A percentile compares a stretch with the other conserved stretches of the same genome.
phyloP scores from a whole-genome alignment of 2,888 invertebrate species.

The Craniophora ligustri region DNA sequence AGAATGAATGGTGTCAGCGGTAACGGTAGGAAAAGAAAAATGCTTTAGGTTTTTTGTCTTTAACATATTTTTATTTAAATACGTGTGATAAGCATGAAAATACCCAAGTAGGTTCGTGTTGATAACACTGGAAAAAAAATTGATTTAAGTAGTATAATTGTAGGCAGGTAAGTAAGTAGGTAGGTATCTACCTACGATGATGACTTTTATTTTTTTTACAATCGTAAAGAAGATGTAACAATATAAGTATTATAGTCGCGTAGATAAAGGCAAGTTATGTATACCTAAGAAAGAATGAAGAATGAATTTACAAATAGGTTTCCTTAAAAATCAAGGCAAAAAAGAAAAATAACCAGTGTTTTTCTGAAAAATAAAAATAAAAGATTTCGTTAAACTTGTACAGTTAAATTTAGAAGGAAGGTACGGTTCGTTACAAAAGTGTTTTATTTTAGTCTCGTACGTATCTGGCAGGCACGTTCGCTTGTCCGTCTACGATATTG shows the following conservation, averaged over 20 bases:
- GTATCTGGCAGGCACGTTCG: slow-evolving; percentile 63
- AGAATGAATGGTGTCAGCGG: slow-evolving; percentile 4
- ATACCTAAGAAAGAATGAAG: too few relatives aligned
- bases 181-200: too few relatives aligned
- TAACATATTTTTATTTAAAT: not conserved
- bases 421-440: slow-evolving; percentile 45
- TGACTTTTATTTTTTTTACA: too few relatives aligned
- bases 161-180: too few relatives aligned
- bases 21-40: not conserved
- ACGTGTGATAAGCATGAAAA: too few relatives aligned
- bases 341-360: not conserved
- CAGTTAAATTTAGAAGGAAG: slow-evolving; percentile 33
- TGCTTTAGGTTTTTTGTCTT: not conserved
- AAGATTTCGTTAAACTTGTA: slow-evolving; percentile 28
- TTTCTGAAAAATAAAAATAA: not conserved
- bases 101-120: too few relatives aligned
- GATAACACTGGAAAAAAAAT: too few relatives aligned
- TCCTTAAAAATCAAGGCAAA: not conserved
- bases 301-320: too few relatives aligned
- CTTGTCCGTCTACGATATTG: slow-evolving; percentile 73
- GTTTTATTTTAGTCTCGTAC: slow-evolving; percentile 68
- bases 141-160: too few relatives aligned
- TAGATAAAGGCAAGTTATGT: too few relatives aligned
- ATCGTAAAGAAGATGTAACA: too few relatives aligned
- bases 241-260: too few relatives aligned